A percentile compares a stretch with the other conserved stretches of the same genome.
phyloP scores from a whole-genome alignment of 2,797 vertebrate species.

The Alca torda region DNA sequence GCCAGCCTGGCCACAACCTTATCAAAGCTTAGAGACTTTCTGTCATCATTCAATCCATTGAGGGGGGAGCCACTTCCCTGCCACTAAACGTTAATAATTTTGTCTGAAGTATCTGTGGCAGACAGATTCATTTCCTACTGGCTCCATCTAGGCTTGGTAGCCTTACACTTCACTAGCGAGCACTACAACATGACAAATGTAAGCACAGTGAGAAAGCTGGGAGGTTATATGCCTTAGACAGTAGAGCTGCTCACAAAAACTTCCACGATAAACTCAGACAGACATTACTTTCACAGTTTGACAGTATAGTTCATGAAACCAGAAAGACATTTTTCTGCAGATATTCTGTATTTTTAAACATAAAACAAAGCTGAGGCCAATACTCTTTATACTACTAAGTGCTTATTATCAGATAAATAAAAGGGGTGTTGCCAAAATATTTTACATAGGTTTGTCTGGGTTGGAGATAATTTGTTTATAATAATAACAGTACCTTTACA shows the following conservation, averaged over 20 bases:
- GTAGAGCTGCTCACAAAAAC: conserved; percentile 51
- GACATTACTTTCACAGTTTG: conserved; percentile 34
- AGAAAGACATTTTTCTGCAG: conserved; percentile 9
- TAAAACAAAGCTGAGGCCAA: not conserved
- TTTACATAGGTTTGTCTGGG: not conserved
- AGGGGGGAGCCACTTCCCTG: conserved; percentile 46
- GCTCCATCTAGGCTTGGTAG: conserved; percentile 65
- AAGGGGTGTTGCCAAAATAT: not conserved
- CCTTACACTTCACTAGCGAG: conserved; percentile 33
- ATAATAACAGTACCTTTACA: not conserved
- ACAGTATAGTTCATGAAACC: conserved; percentile 28
- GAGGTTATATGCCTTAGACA: conserved; percentile 56
- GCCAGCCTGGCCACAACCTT: conserved; percentile 44
- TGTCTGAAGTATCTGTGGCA: conserved; percentile 62
- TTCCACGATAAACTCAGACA: conserved; percentile 39
- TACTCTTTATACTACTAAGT: not conserved
- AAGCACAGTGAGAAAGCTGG: conserved; percentile 56
- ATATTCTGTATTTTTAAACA: conserved; percentile 6
- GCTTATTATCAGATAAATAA: conserved; percentile 10
- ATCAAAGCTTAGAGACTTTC: conserved; percentile 63
- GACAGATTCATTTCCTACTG: conserved; percentile 71
- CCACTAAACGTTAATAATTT: conserved; percentile 67
- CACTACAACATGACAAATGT: conserved; percentile 68
- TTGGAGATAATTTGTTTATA: not conserved
- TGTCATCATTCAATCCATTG: conserved; percentile 57